Evolutionary conservation across 23 tunicate genomes (phyloP), one percentile per base, ranked within the genome.

Genomic region (Trididemnum miniatum): DNA sequence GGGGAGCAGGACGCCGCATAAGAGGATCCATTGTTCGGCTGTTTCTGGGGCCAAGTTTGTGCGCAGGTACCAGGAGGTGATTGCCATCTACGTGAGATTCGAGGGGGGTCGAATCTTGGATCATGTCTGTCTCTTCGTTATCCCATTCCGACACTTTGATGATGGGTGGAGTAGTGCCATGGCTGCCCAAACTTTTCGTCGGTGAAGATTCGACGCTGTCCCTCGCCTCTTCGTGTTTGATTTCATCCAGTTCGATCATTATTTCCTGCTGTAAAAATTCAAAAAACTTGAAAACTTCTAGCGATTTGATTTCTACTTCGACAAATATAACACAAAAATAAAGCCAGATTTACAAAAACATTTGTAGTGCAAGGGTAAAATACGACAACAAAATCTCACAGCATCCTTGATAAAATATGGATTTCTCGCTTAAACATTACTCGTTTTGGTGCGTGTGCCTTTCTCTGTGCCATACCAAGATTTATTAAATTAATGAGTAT

Each of bases 1-100:
- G 30, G 2, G 79, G 79, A 2, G 28, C 18, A 38, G 59, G 30
- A 38, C 35, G 28, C 30, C 7, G 57, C 3, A 12, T 2, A 1
- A 23, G 20, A 20, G 59, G 26, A 29, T 37, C 25, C 79, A 38
- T 39, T 18, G 59, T 73, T 20, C 79, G 57, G 59, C 79, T 73
- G 32, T 73, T 73, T 20, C 79, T 24, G 24, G 59, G 79, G 15
- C 12, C 54, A 9, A 44, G 9, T 15, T 9, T 44, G 9, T 44
- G 54, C 12, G 54, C 12, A 9, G 54, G 9, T 9, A 9, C 12
- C 54, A 44, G 54, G 9, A 44, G 54, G 12, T 44, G 54, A 15
- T 44, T 44, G 54, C 54, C 54, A 44, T 44, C 54, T 15, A 44
- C 12, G 15, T 44, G 54, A 7, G 54, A 7, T 44, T 44, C 54